Evolutionary conservation across 2,797 vertebrate species (phyloP).

Genomic region (Melanotaenia trifasciata): DNA sequence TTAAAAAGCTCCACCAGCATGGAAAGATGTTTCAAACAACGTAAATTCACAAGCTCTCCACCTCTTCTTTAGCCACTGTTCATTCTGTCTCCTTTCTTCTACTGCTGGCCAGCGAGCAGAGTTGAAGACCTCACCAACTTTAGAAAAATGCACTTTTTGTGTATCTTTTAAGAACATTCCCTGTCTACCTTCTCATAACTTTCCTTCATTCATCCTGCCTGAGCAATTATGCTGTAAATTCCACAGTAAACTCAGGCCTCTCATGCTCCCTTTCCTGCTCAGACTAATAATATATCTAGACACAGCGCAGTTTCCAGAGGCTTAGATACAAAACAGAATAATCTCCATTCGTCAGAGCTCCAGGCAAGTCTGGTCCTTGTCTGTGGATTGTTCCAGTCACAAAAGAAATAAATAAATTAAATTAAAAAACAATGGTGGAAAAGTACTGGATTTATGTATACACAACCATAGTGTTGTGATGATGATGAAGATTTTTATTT

Average conservation of each 20-base stretch:
- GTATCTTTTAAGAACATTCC: conserved; percentile 43
- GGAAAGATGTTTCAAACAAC: conserved; percentile 32
- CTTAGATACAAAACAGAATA: conserved; percentile 60
- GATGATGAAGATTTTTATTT: conserved; percentile 13
- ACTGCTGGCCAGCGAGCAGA: conserved; percentile 13
- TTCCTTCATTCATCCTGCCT: conserved; percentile 68
- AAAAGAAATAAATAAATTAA: not conserved
- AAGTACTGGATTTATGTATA: conserved; percentile 25
- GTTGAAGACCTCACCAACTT: conserved; percentile 44
- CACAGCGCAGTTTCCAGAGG: conserved; percentile 54
- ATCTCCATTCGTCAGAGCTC: conserved; percentile 44
- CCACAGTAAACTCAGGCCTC: conserved; percentile 66
- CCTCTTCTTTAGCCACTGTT: conserved; percentile 9
- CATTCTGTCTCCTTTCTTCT: not conserved
- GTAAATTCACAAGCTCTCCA: conserved; percentile 15
- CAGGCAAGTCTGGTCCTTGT: conserved; percentile 52
- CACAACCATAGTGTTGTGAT: conserved; percentile 6
- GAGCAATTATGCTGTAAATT: conserved; percentile 74
- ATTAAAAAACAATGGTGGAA: conserved; percentile 25
- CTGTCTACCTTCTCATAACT: conserved; percentile 25
- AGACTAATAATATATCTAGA: conserved; percentile 69
- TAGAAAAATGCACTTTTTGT: conserved; percentile 46
- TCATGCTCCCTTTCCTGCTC: conserved; percentile 46
- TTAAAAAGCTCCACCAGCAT: conserved; percentile 29
- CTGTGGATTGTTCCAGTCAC: conserved; percentile 44